Evolutionary conservation across 2,113 vertebrate genomes (phyloP).

Genomic region (Antechinus flavipes): DNA sequence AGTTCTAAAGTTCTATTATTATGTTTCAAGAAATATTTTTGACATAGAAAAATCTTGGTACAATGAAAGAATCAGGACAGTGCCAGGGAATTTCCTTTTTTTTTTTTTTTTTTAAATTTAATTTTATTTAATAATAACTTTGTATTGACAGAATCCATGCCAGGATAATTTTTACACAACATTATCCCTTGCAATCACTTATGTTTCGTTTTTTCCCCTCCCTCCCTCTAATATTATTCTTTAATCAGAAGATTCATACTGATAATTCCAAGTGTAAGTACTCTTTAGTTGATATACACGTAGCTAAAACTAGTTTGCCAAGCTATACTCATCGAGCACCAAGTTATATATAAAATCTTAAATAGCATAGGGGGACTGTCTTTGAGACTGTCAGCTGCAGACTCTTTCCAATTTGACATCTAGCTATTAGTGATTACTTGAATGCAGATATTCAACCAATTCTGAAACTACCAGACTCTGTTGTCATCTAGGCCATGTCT

Average conservation of each 20-base stretch:
- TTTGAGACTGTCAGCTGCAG: background rate
- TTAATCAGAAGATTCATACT: background rate
- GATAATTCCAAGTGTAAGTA: background rate
- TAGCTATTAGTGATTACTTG: background rate
- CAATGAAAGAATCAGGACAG: background rate
- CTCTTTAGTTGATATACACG: background rate
- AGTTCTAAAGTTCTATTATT: background rate
- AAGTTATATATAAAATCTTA: background rate
- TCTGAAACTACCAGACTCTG: background rate
- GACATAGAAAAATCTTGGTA: background rate
- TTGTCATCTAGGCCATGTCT: no score
- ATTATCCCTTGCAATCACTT: no score
- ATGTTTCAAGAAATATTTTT: background rate
- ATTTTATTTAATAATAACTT: no score
- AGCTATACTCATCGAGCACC: background rate
- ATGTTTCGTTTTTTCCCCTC: no score
- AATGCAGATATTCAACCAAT: background rate
- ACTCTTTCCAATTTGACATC: background rate
- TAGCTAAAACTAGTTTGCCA: background rate
- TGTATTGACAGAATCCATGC: no score
- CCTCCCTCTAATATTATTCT: no score
- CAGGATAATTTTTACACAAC: no score
- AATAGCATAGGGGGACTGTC: background rate
- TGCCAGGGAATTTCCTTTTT: background rate
- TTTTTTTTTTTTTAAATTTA: no score